These are phyloP conservation scores for Alentia gelatinosa DNA, from an alignment of 2,888 invertebrate genomes.

Conservation along the genomic window DNA sequence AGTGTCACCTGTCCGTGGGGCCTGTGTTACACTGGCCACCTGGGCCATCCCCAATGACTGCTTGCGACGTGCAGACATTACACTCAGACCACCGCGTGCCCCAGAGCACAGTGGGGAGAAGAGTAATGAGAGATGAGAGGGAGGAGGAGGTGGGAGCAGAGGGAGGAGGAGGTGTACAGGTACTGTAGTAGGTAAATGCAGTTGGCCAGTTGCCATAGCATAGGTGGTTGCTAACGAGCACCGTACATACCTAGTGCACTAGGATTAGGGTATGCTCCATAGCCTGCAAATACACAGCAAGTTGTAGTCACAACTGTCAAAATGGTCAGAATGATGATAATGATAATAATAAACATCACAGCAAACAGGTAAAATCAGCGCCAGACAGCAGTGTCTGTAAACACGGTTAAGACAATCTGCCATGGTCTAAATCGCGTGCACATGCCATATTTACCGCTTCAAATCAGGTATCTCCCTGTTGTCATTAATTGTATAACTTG, in stretches of 20 bases:
- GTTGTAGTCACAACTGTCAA: not conserved
- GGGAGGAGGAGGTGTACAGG: no score
- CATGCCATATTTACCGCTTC: no score
- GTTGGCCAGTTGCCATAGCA: not conserved
- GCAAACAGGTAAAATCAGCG: not conserved
- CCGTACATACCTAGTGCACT: slow-evolving; percentile 35
- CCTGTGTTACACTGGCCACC: not conserved
- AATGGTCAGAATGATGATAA: no score
- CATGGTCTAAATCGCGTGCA: no score
- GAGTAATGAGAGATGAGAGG: not conserved
- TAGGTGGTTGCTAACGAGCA: not conserved
- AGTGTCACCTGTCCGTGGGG: not conserved
- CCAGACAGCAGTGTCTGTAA: no score
- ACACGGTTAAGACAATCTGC: no score
- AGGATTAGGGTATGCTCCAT: slow-evolving; percentile 24
- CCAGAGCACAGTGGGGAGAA: not conserved
- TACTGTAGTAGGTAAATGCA: not conserved
- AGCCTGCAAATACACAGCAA: slow-evolving; percentile 41
- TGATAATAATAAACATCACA: not conserved
- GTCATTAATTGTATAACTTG: not conserved
- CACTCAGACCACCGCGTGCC: no score
- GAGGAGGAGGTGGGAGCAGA: not conserved
- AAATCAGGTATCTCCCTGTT: no score
- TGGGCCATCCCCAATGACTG: not conserved
- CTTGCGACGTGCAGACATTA: no score